Evolutionary conservation across 2,888 invertebrate species (phyloP).

Genomic region (Drosophila robusta): DNA sequence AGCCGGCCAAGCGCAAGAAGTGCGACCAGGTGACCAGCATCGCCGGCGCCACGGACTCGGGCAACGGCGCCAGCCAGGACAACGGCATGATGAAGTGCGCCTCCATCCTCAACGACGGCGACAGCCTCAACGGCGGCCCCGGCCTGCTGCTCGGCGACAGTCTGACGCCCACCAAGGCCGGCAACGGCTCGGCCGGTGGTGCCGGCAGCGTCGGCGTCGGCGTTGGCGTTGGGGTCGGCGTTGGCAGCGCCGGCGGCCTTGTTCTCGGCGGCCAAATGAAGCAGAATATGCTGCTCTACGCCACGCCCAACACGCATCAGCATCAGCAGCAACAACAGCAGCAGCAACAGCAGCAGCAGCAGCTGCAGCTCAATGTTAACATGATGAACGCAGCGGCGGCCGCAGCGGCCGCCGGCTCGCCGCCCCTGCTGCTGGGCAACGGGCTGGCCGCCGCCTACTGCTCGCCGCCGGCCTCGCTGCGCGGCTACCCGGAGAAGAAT

Average conservation of each 20-base stretch:
- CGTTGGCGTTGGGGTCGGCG: conserved; percentile 21
- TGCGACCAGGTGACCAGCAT: conserved; percentile 86
- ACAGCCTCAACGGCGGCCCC: conserved; percentile 70
- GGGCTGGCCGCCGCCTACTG: conserved; percentile 84
- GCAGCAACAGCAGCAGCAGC: conserved; percentile 55
- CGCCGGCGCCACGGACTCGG: conserved; percentile 67
- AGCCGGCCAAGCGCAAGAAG: conserved; percentile 86
- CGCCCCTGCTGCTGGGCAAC: conserved; percentile 74
- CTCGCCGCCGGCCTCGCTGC: conserved; percentile 87
- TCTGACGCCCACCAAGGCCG: conserved; percentile 80
- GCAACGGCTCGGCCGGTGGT: conserved; percentile 45
- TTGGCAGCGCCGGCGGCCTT: conserved; percentile 64
- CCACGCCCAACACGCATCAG: conserved; percentile 72
- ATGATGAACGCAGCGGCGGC: conserved; percentile 72
- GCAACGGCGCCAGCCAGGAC: conserved; percentile 85
- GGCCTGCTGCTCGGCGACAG: conserved; percentile 74
- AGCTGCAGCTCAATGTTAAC: conserved; percentile 77
- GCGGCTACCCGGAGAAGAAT: conserved; percentile 89
- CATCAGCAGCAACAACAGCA: conserved; percentile 56
- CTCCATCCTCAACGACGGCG: conserved; percentile 84
- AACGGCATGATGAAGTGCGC: conserved; percentile 86
- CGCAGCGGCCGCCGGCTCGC: conserved; percentile 83
- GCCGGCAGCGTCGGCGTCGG: conserved; percentile 13
- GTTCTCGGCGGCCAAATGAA: conserved; percentile 84
- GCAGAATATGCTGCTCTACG: conserved; percentile 84